These are phyloP conservation scores for Pelosia muscerda DNA, from an alignment of 2,888 invertebrate species.

Conservation along the genomic window DNA sequence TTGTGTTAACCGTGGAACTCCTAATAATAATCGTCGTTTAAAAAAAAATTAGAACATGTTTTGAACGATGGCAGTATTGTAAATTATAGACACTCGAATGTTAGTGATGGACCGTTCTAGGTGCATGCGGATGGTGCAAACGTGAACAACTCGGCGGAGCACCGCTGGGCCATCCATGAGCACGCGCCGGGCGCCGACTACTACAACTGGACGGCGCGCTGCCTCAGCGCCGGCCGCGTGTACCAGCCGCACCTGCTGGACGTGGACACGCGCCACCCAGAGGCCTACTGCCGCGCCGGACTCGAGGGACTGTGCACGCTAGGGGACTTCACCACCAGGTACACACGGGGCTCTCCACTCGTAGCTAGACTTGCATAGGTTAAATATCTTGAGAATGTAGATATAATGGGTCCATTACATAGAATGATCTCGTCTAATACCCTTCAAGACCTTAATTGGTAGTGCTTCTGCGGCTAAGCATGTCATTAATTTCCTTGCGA, in stretches of 20 bases:
- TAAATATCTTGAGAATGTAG: background rate
- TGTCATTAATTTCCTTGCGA: no score
- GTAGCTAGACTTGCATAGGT: no score
- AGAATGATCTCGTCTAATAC: no score
- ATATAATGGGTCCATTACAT: background rate
- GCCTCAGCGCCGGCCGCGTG: slow-evolving; percentile 90
- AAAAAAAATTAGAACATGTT: no score
- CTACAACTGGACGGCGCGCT: slow-evolving; percentile 95
- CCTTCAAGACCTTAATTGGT: no score
- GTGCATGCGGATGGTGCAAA: slow-evolving; percentile 95
- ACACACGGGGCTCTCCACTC: no score
- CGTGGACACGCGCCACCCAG: slow-evolving; percentile 86
- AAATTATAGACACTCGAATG: no score
- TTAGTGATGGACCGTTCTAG: slow-evolving; percentile 69
- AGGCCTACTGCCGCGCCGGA: slow-evolving; percentile 86
- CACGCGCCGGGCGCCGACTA: slow-evolving; percentile 94
- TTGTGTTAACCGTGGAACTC: no score
- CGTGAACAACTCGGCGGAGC: slow-evolving; percentile 90
- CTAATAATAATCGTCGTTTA: no score
- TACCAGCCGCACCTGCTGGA: slow-evolving; percentile 93
- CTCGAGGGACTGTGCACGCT: slow-evolving; percentile 89
- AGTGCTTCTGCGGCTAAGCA: no score
- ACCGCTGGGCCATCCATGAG: slow-evolving; percentile 95
- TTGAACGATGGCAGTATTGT: no score
- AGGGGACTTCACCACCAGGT: slow-evolving; percentile 91